These are phyloP conservation scores for Trissolcus japonicus DNA, from an alignment of 2,888 invertebrate genomes.

Conservation along the genomic window DNA sequence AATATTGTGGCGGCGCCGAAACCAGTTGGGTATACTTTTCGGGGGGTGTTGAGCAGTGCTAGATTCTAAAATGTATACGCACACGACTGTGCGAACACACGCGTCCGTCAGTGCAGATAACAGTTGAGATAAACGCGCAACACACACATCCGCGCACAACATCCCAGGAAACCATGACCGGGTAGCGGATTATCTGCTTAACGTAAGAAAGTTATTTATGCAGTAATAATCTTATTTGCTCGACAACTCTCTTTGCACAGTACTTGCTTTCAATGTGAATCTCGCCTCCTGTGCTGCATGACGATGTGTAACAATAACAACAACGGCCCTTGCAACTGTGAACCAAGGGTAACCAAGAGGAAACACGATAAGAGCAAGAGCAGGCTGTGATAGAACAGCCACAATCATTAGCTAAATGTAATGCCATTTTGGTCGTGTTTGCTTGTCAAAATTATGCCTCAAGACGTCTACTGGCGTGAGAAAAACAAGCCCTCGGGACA, in stretches of 20 bases:
- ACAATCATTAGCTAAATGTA: constrained; percentile 73
- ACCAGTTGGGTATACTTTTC: constrained; percentile 55
- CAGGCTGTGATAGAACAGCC: constrained; percentile 59
- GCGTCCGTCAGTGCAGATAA: constrained; percentile 45
- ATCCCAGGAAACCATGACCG: constrained; percentile 34
- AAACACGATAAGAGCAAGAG: constrained; percentile 71
- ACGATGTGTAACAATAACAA: constrained; percentile 55
- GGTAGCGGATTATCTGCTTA: constrained; percentile 53
- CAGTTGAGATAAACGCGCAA: constrained; percentile 41
- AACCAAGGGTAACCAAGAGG: constrained; percentile 72
- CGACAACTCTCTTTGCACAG: constrained; percentile 68
- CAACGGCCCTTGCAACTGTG: constrained; percentile 34
- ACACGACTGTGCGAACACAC: constrained; percentile 58
- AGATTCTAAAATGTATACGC: constrained; percentile 58
- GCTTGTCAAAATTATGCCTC: constrained; percentile 50
- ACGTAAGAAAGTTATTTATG: constrained; percentile 72
- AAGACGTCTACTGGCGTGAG: constrained; percentile 28
- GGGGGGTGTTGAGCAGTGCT: constrained; percentile 17
- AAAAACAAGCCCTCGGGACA: constrained; percentile 28
- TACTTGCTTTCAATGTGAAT: constrained; percentile 54
- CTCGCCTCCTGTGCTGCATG: constrained; percentile 36
- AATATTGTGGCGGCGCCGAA: constrained; percentile 60
- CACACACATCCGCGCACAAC: constrained; percentile 36
- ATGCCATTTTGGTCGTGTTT: constrained; percentile 61
- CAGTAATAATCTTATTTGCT: constrained; percentile 73